Evolutionary conservation across 2,888 invertebrate species (phyloP), one percentile per base, ranked within the genome.

Genomic region (Drosophila parthenogenetica): DNA sequence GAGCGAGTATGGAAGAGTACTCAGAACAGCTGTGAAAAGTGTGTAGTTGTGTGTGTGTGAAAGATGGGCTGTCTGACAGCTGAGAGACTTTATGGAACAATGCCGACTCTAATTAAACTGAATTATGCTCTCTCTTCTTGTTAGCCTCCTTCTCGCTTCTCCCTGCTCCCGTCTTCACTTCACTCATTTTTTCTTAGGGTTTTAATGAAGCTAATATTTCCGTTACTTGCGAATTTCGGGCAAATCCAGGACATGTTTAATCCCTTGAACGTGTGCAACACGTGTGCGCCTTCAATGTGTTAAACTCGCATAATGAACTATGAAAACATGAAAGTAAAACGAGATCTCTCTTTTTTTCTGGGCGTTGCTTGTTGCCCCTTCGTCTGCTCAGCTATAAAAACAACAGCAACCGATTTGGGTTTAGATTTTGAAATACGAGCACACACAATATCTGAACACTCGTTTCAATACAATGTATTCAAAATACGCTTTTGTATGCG

Each of bases 181-280:
- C 5, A n/a, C 17, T 43, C 29, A 29, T 11, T 25, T 13, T 16
- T 42, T 42, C 17, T 39, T 45, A 58, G 42, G 46, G 17, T 16
- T 49, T 50, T 53, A 75, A 76, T 69, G 66, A 64, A 66, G 71
- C 66, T 77, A 75, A 77, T 75, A 73, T 71, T 65, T 75, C 54
- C 68, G 61, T 67, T 75, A 60, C 71, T 73, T 71, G 69, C 60
- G 45, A 64, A 69, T 73, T 62, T 50, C 69, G 54, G 43, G 49
- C 46, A 61, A 66, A 63, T 60, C 69, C 62, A 11, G 45, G 35
- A 51, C 40, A 14, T 22, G 49, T 16, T 53, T 70, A 73, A 81
- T 81, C 64, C 64, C 68, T 55, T 42, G 72, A 71, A 73, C 77
- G 81, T 81, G 79, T 82, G 81, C 73, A 81, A 71, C 77, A 77